phyloP scores from a whole-genome alignment of 2,888 invertebrate species.

The Agapostemon virescens region DNA sequence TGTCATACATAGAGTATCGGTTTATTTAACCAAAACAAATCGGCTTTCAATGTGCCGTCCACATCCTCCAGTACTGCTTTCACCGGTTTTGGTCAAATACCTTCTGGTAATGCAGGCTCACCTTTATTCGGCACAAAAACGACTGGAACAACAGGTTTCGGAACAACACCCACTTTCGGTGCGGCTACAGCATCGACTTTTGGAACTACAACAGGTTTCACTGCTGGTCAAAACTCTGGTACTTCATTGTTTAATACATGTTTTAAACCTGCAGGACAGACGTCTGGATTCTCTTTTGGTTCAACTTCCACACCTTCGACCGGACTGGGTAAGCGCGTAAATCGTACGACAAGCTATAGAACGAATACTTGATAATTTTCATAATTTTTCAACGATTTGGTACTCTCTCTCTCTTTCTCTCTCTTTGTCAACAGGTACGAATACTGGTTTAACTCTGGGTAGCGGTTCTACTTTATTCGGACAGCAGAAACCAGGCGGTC shows the following conservation, averaged over 20 bases:
- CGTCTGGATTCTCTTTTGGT: conserved; percentile 79
- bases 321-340: conserved; percentile 66
- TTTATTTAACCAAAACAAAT: conserved; percentile 80
- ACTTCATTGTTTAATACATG: conserved; percentile 81
- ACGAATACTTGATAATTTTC: no score
- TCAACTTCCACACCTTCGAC: conserved; percentile 73
- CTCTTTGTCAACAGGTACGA: conserved; percentile 71
- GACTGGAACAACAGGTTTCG: conserved; percentile 79
- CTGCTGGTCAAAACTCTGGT: conserved; percentile 75
- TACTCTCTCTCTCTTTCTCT: no score
- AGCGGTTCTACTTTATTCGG: conserved; percentile 75
- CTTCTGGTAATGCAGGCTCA: conserved; percentile 62
- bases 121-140: conserved; percentile 80
- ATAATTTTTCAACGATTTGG: neutral
- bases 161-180: conserved; percentile 75
- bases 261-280: conserved; percentile 79
- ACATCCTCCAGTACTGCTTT: conserved; percentile 80
- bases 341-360: neutral
- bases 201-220: conserved; percentile 64
- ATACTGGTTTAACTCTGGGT: conserved; percentile 78
- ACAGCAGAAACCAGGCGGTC: conserved; percentile 80
- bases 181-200: conserved; percentile 72
- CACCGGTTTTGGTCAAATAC: conserved; percentile 77
- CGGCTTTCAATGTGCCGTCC: conserved; percentile 77
- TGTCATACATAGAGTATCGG: conserved; percentile 78